Conservation (phyloP, 2,797 vertebrate genomes). For the Oryzias dopingdopingensis region DNA sequence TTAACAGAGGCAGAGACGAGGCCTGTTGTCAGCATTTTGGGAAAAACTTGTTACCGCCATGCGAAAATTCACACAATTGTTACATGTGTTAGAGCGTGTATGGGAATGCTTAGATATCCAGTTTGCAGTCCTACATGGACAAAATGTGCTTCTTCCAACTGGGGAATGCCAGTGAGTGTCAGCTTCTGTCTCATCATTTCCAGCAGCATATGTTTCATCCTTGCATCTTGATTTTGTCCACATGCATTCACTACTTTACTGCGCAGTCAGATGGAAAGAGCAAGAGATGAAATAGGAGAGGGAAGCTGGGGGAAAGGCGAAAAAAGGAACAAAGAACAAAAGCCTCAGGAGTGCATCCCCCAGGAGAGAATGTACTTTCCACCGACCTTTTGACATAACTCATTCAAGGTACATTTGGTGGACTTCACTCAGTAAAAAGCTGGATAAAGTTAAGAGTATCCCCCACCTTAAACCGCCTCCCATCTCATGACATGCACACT, state of each 20-base stretch:
- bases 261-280: slow-evolving; percentile 15
- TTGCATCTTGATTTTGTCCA: not conserved
- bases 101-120: slow-evolving; percentile 26
- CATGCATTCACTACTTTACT: slow-evolving; percentile 5
- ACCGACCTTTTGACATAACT: slow-evolving; percentile 17
- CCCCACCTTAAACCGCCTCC: not conserved
- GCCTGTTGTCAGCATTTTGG: slow-evolving; percentile 53
- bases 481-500: slow-evolving; percentile 15
- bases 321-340: slow-evolving; percentile 20
- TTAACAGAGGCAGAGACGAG: slow-evolving; percentile 29
- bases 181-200: slow-evolving; percentile 22
- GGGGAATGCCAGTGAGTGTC: slow-evolving; percentile 23
- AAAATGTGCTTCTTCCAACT: slow-evolving; percentile 28
- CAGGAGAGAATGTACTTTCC: slow-evolving; percentile 11
- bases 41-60: slow-evolving; percentile 52
- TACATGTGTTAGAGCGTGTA: slow-evolving; percentile 42
- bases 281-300: slow-evolving; percentile 8
- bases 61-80: slow-evolving; percentile 67
- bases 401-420: slow-evolving; percentile 19
- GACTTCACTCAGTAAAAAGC: slow-evolving; percentile 12
- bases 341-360: not conserved
- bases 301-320: slow-evolving; percentile 1
- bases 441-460: slow-evolving; percentile 31
- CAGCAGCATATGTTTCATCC: slow-evolving; percentile 29
- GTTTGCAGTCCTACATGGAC: slow-evolving; percentile 29